Percentiles rank a stretch among this genome's conserved stretches.
Conservation (phyloP, 2,888 invertebrate species). For the Meandrusa payeni region DNA sequence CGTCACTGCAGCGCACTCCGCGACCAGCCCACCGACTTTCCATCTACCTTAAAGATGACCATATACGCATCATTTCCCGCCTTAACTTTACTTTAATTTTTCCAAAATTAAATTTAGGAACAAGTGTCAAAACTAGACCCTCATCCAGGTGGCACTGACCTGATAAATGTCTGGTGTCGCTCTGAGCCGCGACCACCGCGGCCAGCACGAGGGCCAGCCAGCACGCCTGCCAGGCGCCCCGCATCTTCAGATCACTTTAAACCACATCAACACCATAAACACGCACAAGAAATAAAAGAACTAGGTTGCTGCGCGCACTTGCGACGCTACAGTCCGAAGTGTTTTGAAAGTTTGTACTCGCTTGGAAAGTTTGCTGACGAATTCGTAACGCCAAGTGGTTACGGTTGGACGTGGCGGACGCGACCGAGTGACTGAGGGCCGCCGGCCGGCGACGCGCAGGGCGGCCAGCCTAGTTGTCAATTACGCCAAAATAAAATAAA, state of each 20-base stretch:
- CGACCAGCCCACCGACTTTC: conserved; percentile 4
- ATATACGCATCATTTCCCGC: too few species aligned
- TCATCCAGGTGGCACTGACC: conserved; percentile 44
- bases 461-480: conserved; percentile 35
- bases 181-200: conserved; percentile 54
- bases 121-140: too few species aligned
- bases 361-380: conserved; percentile 71
- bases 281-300: conserved; percentile 44
- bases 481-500: conserved; percentile 1
- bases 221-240: conserved; percentile 73
- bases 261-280: conserved; percentile 70
- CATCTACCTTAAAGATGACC: background rate
- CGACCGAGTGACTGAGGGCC: conserved; percentile 54
- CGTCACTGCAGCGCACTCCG: conserved; percentile 15
- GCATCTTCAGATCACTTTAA: conserved; percentile 64
- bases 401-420: conserved; percentile 38
- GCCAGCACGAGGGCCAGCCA: conserved; percentile 59
- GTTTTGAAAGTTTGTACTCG: conserved; percentile 51
- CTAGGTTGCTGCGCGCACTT: conserved; percentile 35
- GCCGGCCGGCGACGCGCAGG: conserved; percentile 45
- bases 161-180: conserved; percentile 72
- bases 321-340: background rate
- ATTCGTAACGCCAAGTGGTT: conserved; percentile 38
- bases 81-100: too few species aligned
- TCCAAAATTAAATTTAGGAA: too few species aligned